Percentiles rank a stretch among this genome's conserved stretches.
phyloP scores from a whole-genome alignment of 2,888 invertebrate species.

The Xestia sexstrigata region DNA sequence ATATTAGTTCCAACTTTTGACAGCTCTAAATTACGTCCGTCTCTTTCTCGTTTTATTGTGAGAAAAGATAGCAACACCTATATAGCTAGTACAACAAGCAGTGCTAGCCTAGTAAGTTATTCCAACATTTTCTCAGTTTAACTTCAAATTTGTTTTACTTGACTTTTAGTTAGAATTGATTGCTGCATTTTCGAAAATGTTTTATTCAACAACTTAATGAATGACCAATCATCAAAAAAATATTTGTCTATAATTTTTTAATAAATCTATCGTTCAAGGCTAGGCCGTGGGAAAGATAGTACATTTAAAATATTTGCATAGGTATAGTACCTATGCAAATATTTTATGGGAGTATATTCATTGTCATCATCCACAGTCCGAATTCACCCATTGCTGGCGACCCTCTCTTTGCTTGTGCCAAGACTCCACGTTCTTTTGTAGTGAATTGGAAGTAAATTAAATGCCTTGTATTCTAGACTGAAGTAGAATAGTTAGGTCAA shows the following conservation, averaged over 20 bases:
- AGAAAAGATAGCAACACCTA: too few relatives aligned
- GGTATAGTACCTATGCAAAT: too few relatives aligned
- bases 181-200: constrained; percentile 11
- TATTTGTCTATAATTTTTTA: not conserved
- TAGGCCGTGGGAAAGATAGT: constrained; percentile 47
- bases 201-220: constrained; percentile 2
- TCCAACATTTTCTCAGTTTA: not conserved
- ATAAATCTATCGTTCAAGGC: constrained; percentile 30
- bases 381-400: too few relatives aligned
- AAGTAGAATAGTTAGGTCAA: constrained; percentile 6
- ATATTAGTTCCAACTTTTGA: too few relatives aligned
- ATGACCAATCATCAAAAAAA: not conserved
- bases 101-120: too few relatives aligned
- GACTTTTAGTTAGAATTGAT: constrained; percentile 10
- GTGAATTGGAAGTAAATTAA: not conserved
- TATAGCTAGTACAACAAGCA: too few relatives aligned
- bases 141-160: constrained; percentile 6
- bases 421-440: too few relatives aligned
- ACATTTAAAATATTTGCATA: constrained; percentile 37
- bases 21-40: too few relatives aligned
- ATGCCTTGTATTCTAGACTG: constrained; percentile 22
- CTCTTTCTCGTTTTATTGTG: too few relatives aligned
- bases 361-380: too few relatives aligned
- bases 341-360: not conserved
- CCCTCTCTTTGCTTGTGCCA: too few relatives aligned